These are phyloP conservation scores for Celastrina argiolus DNA, from an alignment of 2,888 invertebrate species.

Conservation along the genomic window DNA sequence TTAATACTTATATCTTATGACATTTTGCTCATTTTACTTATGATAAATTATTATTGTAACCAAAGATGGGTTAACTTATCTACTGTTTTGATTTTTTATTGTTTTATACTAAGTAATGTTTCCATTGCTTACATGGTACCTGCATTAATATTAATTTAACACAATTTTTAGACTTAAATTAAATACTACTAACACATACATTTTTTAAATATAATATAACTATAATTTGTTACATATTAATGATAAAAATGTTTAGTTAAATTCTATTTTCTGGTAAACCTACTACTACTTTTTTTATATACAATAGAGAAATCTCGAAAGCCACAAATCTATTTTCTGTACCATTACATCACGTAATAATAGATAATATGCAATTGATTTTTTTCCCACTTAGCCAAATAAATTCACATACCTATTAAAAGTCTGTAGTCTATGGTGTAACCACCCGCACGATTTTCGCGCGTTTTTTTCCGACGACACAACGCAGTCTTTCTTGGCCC, in stretches of 20 bases:
- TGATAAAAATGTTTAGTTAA: not conserved
- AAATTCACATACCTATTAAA: not conserved
- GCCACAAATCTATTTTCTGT: not conserved
- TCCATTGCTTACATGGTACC: slow-evolving; percentile 47
- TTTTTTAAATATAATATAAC: not conserved
- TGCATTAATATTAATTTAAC: slow-evolving; percentile 44
- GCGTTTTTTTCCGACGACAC: not conserved
- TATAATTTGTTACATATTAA: not conserved
- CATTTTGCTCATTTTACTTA: slow-evolving; percentile 11
- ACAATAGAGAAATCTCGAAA: not conserved
- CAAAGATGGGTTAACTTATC: slow-evolving; percentile 20
- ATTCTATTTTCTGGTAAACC: not conserved
- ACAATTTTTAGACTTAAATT: slow-evolving; percentile 25
- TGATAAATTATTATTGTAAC: not conserved
- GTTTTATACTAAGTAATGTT: slow-evolving; percentile 17
- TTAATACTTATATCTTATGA: too few species aligned
- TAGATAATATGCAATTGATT: not conserved
- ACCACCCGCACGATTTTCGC: not conserved
- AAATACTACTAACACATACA: slow-evolving; percentile 9
- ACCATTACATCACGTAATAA: not conserved
- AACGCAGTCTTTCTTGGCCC: not conserved
- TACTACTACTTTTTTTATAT: not conserved
- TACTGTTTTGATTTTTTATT: slow-evolving; percentile 11
- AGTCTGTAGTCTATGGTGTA: not conserved
- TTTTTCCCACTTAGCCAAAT: not conserved